These are phyloP conservation scores for Pterostichus madidus DNA, from an alignment of 2,888 invertebrate genomes.

Conservation along the genomic window DNA sequence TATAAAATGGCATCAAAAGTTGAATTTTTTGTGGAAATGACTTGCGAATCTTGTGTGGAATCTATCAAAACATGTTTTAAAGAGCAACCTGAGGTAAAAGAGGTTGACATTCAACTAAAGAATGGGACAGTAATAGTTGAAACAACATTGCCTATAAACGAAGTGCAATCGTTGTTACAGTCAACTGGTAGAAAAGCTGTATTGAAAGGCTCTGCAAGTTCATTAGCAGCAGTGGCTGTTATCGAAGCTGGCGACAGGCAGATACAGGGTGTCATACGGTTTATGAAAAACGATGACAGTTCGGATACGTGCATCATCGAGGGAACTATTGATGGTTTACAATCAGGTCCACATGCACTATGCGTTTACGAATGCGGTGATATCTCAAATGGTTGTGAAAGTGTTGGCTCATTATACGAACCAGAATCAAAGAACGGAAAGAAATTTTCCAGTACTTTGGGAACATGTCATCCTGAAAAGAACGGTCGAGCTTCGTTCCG, in stretches of 20 bases:
- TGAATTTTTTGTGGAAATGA: slow-evolving; percentile 84
- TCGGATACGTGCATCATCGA: slow-evolving; percentile 84
- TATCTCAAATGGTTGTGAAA: slow-evolving; percentile 82
- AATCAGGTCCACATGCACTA: slow-evolving; percentile 80
- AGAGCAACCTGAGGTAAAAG: slow-evolving; percentile 77
- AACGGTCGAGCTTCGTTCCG: slow-evolving; percentile 84
- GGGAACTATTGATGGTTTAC: slow-evolving; percentile 90
- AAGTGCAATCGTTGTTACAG: slow-evolving; percentile 78
- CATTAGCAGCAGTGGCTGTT: slow-evolving; percentile 86
- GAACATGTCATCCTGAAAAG: slow-evolving; percentile 81
- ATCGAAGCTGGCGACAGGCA: slow-evolving; percentile 77
- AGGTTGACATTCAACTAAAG: slow-evolving; percentile 79
- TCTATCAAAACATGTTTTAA: slow-evolving; percentile 77
- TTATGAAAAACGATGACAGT: slow-evolving; percentile 82
- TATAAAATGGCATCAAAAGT: too few species aligned
- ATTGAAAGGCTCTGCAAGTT: slow-evolving; percentile 88
- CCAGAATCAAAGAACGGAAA: slow-evolving; percentile 9
- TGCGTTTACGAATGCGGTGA: slow-evolving; percentile 88
- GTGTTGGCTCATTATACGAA: slow-evolving; percentile 28
- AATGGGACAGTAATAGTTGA: slow-evolving; percentile 85
- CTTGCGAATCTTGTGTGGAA: slow-evolving; percentile 79
- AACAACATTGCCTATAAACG: slow-evolving; percentile 81
- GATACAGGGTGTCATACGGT: slow-evolving; percentile 88
- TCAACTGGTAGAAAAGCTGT: slow-evolving; percentile 86
- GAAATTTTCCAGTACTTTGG: slow-evolving; percentile 80